phyloP scores from a whole-genome alignment of 2,113 vertebrate species.

The Aegotheles bennettii region DNA sequence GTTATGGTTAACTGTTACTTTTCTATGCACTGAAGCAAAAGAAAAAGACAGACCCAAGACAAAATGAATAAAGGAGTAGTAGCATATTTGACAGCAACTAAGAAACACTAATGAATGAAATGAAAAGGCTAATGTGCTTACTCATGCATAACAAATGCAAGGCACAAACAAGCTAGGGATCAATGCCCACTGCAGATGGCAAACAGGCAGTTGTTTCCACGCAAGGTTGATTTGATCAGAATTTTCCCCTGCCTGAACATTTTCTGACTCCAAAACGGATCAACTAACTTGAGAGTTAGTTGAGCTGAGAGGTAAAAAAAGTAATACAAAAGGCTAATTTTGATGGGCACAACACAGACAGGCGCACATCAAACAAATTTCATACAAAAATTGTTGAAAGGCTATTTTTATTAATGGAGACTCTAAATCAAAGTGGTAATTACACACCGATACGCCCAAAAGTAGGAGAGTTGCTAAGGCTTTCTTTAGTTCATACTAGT shows the following conservation, averaged over 20 bases:
- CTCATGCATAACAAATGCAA: constrained; percentile 62
- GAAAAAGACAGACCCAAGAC: constrained; percentile 8
- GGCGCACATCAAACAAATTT: background rate
- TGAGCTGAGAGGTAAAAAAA: background rate
- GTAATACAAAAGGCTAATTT: background rate
- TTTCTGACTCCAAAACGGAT: constrained; percentile 11
- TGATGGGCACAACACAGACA: background rate
- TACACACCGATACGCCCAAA: background rate
- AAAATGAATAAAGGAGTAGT: constrained; percentile 51
- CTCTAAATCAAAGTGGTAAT: background rate
- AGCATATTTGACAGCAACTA: constrained; percentile 56
- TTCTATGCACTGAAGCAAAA: constrained; percentile 10
- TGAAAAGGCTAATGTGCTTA: constrained; percentile 72
- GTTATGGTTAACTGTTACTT: constrained; percentile 50
- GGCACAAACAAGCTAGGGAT: constrained; percentile 60
- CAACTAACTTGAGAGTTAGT: constrained; percentile 7
- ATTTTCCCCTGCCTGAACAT: background rate
- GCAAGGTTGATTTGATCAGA: constrained; percentile 30
- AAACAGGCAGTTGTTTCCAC: constrained; percentile 23
- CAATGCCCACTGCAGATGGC: constrained; percentile 70
- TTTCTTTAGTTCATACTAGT: background rate
- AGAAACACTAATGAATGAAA: constrained; percentile 73
- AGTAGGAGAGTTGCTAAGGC: background rate
- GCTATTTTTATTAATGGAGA: background rate
- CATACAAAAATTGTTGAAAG: background rate